These are phyloP conservation scores for Plecotus auritus DNA, from an alignment of 2,113 vertebrate species.

Conservation along the genomic window DNA sequence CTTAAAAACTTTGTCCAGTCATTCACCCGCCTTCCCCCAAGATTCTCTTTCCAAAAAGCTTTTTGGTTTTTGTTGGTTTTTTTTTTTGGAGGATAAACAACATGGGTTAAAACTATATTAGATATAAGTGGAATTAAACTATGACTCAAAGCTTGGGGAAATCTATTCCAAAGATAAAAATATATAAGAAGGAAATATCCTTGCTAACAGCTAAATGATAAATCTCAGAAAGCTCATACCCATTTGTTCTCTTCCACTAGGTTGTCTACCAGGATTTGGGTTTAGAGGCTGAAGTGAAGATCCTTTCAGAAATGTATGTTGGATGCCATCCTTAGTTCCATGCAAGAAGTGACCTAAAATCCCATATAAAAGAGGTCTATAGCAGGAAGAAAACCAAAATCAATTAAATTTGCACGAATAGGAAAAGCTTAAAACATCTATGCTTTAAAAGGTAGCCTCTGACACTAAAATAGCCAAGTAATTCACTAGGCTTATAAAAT, in stretches of 20 bases:
- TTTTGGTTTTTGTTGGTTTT: not conserved
- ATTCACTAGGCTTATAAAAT: not conserved
- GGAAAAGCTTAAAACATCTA: not conserved
- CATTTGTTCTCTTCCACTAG: slow-evolving; percentile 58
- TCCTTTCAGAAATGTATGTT: slow-evolving; percentile 75
- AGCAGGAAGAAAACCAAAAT: slow-evolving; percentile 53
- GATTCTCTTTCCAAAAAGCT: not conserved
- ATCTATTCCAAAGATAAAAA: slow-evolving; percentile 7
- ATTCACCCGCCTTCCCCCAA: not conserved
- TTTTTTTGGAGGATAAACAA: not conserved
- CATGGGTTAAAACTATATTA: not conserved
- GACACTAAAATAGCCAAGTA: not conserved
- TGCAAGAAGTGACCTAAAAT: slow-evolving; percentile 89
- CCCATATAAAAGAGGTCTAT: slow-evolving; percentile 94
- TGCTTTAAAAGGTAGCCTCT: slow-evolving; percentile 18
- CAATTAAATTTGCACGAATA: not conserved
- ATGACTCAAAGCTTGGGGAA: not conserved
- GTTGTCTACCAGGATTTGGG: slow-evolving; percentile 55
- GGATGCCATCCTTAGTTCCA: slow-evolving; percentile 76
- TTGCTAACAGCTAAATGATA: not conserved
- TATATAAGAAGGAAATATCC: not conserved
- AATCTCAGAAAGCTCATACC: slow-evolving; percentile 67
- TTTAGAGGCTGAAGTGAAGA: slow-evolving; percentile 68
- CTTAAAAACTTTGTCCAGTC: not conserved
- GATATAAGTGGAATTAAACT: not conserved